These are phyloP conservation scores for Natrix natrix DNA, from an alignment of 2,797 vertebrate genomes.

Conservation along the genomic window DNA sequence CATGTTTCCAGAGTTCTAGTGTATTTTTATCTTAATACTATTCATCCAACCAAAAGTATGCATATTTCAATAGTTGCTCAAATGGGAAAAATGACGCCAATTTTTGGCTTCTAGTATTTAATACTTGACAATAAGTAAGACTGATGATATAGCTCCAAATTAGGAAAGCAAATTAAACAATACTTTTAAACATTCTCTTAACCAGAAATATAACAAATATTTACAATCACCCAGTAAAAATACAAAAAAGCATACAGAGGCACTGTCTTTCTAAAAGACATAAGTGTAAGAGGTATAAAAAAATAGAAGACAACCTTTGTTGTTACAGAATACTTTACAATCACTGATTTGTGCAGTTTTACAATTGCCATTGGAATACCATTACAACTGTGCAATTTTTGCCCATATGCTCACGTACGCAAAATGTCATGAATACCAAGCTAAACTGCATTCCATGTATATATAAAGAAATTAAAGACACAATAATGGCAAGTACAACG, in stretches of 20 bases:
- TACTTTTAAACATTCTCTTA: constrained; percentile 91
- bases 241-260: constrained; percentile 93
- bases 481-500: constrained; percentile 64
- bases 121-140: no score
- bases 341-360: constrained; percentile 83
- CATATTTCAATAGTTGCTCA: no score
- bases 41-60: no score
- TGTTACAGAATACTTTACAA: constrained; percentile 81
- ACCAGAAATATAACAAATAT: constrained; percentile 99
- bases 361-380: constrained; percentile 79
- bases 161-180: constrained; percentile 73
- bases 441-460: constrained; percentile 79
- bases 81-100: no score
- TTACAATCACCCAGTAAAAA: constrained; percentile 94
- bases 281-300: constrained; percentile 90
- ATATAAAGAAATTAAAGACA: constrained; percentile 65
- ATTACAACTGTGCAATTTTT: constrained; percentile 83
- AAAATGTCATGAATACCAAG: constrained; percentile 74
- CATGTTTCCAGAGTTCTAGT: no score
- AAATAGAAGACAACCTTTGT: constrained; percentile 85
- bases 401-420: constrained; percentile 71
- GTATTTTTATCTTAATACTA: no score
- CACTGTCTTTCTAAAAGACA: constrained; percentile 99
- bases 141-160: no score
- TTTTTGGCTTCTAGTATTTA: no score